Evolutionary conservation across 2,888 invertebrate genomes (phyloP).

Genomic region (Branchipolynoe longqiensis): DNA sequence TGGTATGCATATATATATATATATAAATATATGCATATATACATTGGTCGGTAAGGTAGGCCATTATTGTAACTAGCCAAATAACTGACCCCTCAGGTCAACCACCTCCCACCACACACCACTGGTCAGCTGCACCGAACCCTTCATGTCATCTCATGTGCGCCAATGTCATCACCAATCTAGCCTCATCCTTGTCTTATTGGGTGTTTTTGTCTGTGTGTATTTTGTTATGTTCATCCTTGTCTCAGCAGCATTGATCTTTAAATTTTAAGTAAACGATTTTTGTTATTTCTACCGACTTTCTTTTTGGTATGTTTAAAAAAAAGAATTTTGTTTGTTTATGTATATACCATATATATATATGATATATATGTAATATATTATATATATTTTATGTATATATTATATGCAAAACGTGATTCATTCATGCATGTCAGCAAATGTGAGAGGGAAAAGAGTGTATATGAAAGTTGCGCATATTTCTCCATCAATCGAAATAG

Average conservation of each 20-base stretch:
- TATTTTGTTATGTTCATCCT: slow-evolving; percentile 1
- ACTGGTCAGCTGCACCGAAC: background rate
- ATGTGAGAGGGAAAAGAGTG: no score
- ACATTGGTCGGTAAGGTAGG: no score
- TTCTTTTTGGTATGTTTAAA: background rate
- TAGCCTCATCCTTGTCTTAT: slow-evolving; percentile 8
- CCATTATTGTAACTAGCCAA: background rate
- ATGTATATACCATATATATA: background rate
- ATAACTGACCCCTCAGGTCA: background rate
- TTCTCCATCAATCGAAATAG: no score
- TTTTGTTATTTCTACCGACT: no score
- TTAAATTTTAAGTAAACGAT: background rate
- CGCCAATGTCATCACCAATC: background rate
- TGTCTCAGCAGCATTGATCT: slow-evolving; percentile 43
- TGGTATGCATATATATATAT: no score
- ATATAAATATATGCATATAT: no score
- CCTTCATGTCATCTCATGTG: slow-evolving; percentile 27
- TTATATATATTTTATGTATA: background rate
- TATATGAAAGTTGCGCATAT: no score
- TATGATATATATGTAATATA: background rate
- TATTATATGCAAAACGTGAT: no score
- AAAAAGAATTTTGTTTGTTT: background rate
- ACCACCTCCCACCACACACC: background rate
- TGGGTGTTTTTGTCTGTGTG: no score
- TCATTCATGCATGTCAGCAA: no score